phyloP scores from a whole-genome alignment of 1,140 invertebrate genomes.

The Heliconius congener region DNA sequence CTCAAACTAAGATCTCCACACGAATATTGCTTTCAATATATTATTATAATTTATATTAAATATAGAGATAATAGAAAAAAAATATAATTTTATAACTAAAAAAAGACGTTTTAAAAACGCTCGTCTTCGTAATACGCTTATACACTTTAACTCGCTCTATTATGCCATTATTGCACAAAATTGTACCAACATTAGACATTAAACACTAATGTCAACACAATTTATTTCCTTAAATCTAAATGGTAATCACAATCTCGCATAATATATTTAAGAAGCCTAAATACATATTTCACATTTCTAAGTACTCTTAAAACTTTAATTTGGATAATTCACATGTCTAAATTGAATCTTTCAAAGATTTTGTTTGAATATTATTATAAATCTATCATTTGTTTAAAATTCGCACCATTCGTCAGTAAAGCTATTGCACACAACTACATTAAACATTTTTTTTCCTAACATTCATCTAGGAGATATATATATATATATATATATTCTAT shows the following conservation, averaged over 20 bases:
- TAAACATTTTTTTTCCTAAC: background rate
- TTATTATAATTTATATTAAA: slow-evolving; percentile 11
- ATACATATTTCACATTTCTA: background rate
- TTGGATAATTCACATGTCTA: background rate
- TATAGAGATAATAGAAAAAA: slow-evolving; percentile 9
- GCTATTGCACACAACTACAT: slow-evolving; percentile 1
- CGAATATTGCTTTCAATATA: slow-evolving; percentile 26
- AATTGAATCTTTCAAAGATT: background rate
- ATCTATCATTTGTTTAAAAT: background rate
- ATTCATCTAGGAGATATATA: background rate
- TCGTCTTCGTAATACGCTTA: background rate
- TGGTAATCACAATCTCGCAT: background rate
- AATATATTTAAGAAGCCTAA: background rate
- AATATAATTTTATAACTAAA: background rate
- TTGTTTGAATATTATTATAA: background rate
- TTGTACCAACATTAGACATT: slow-evolving; percentile 17
- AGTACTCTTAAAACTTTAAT: background rate
- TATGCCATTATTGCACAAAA: slow-evolving; percentile 19
- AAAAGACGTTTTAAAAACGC: background rate
- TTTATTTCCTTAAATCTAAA: background rate
- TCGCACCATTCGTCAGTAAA: slow-evolving; percentile 26
- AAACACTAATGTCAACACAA: background rate
- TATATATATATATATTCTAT: background rate
- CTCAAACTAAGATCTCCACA: background rate
- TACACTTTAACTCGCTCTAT: background rate